phyloP scores from a whole-genome alignment of 1,140 invertebrate species.

The Frieseomelitta varia region DNA sequence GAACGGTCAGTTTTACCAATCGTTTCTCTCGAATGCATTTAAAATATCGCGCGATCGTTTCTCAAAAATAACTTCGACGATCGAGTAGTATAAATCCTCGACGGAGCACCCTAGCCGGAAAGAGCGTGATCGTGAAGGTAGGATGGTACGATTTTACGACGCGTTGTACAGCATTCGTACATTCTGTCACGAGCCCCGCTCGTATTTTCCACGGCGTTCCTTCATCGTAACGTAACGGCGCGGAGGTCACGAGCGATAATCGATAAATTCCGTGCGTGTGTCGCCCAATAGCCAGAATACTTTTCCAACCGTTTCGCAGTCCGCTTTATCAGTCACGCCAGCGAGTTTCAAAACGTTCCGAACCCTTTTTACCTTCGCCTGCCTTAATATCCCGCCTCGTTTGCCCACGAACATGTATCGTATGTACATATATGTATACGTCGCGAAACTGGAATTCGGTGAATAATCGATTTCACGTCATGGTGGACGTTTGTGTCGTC shows the following conservation, averaged over 20 bases:
- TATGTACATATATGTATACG: neutral
- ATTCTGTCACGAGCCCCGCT: neutral
- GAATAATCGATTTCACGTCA: neutral
- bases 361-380: neutral
- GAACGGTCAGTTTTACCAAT: no score
- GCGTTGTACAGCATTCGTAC: neutral
- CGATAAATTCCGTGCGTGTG: conserved; percentile 29
- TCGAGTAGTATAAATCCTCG: neutral
- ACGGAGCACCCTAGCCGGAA: neutral
- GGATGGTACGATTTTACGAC: neutral
- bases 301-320: neutral
- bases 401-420: neutral
- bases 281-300: conserved; percentile 18
- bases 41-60: neutral
- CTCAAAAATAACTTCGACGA: no score
- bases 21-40: rapidly evolving
- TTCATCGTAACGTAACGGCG: neutral
- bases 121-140: neutral
- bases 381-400: neutral
- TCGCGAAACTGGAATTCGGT: neutral
- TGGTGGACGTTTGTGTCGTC: neutral
- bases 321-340: conserved; percentile 20
- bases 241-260: conserved; percentile 26
- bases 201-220: conserved; percentile 1
- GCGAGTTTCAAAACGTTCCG: neutral